Percentiles rank a stretch among this genome's conserved stretches.
Conservation (phyloP, 2,113 vertebrate species). For the Albula goreensis region DNA sequence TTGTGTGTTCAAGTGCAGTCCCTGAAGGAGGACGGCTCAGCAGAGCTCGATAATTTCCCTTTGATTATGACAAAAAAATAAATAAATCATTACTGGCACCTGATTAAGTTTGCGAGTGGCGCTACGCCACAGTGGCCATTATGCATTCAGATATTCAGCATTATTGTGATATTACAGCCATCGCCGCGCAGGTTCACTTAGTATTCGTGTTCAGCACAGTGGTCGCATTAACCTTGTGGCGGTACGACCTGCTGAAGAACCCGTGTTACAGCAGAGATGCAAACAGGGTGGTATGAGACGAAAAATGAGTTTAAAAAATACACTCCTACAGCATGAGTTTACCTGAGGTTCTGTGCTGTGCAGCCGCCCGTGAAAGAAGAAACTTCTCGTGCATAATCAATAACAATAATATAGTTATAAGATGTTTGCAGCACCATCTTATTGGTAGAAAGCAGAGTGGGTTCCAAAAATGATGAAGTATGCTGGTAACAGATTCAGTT, state of each 20-base stretch:
- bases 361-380: too few relatives aligned
- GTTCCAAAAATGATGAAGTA: too few relatives aligned
- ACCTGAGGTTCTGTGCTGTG: too few relatives aligned
- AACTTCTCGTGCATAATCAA: too few relatives aligned
- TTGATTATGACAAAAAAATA: constrained; percentile 18
- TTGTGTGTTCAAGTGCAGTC: constrained; percentile 1
- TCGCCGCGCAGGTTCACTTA: background rate
- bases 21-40: background rate
- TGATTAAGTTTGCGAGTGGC: constrained; percentile 17
- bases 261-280: background rate
- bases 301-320: background rate
- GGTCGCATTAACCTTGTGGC: constrained; percentile 13
- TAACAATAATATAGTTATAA: too few relatives aligned
- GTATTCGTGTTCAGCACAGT: background rate
- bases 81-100: background rate
- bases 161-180: background rate
- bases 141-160: constrained; percentile 1
- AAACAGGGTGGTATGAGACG: background rate
- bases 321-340: background rate
- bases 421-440: too few relatives aligned
- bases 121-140: background rate
- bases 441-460: too few relatives aligned
- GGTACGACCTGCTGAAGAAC: background rate
- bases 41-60: background rate
- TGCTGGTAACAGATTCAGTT: too few relatives aligned